Base-by-base conservation (phyloP, 2,797 vertebrate genomes). In the Tenualosa ilisha region DNA sequence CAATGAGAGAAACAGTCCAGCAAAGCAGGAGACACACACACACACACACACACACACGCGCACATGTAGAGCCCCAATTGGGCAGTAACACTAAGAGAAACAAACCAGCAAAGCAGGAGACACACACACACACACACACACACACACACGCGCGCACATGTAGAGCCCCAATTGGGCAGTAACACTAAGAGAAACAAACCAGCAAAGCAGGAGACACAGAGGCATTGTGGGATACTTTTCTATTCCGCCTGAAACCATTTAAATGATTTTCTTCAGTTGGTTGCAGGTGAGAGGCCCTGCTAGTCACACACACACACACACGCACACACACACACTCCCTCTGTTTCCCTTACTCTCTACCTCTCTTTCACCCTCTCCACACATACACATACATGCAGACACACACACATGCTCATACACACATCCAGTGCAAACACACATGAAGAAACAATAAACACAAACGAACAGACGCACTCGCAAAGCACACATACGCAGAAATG, bases 211-310 rank as follows among this genome's bases (percentile, higher is more conserved):
- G 54, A 6, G 54, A 56, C 26, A 31, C 65, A 72, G 65, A 37
- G 37, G 65, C 12, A 72, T 72, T 15, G n/a, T 89, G 89, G 89
- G 89, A 89, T 65, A 81, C 86, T 83, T 90, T 90, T 87, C 87
- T 85, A 88, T 87, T 88, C 82, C 96, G 93, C 95, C 94, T 96
- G 94, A 96, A 97, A 97, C 93, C 91, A 95, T 96, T 96, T 96
- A 97, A 97, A 97, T 97, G 90, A 95, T 95, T 96, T 97, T 95
- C 93, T 91, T 91, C 94, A 94, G 93, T 94, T 53, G 94, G 95
- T 94, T 97, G 95, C 96, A 97, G 96, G 97, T 97, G 96, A 97
- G 89, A 72, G 31, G 65, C 65, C 15, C 31, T 15, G 37, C 65
- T 37, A 37, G 26, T 72, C 65, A 40, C 26, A 40, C 65, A 31